Evolutionary conservation across 2,888 invertebrate species (phyloP), one percentile per base, ranked within the genome.

Genomic region (Acronicta alni): DNA sequence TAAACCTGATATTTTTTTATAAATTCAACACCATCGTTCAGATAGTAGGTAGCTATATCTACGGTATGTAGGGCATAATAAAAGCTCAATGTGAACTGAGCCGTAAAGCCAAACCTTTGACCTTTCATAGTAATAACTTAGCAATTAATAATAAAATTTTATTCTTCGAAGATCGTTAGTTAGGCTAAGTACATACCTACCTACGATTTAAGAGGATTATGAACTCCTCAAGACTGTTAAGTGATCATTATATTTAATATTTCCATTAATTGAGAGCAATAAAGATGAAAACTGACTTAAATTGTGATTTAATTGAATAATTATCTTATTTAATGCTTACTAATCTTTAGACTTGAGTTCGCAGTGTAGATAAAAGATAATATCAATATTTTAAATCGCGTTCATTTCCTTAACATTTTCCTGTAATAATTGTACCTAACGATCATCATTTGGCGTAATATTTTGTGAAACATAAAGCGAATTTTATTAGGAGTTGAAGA

Each of bases 121-220:
- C 55, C 65, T 67, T 64, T 41, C 23, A 16, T 17, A 5, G 18
- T n/a, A 26, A 53, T 43, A 53, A 52, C 30, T 46, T 16, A 23
- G 37, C 20, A 57, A 58, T 58, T 58, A 57, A 41, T 63, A 57
- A 56, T 64, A 56, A 35, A 44, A 60, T 54, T 37, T 42, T 51
- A 45, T 42, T 47, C 30, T 43, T 17, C 46, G 59, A 41, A 53
- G 16, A 53, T 41, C 39, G 20, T 53, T 59, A 51, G 51, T 46
- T 16, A 30, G 41, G 46, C 37, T 38, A 53, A 60, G 63, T 54
- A 54, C 63, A 17, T 49, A 49, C 55, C 39, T 42, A 38, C 17
- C 17, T 35, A 30, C 32, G 37, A 45, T 51, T 57, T 60, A 67
- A 60, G 51, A 52, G 38, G 57, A 71, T 74, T 74, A 74, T 63